These are phyloP conservation scores for Metellina segmentata DNA, from an alignment of 2,888 invertebrate genomes.

Conservation along the genomic window DNA sequence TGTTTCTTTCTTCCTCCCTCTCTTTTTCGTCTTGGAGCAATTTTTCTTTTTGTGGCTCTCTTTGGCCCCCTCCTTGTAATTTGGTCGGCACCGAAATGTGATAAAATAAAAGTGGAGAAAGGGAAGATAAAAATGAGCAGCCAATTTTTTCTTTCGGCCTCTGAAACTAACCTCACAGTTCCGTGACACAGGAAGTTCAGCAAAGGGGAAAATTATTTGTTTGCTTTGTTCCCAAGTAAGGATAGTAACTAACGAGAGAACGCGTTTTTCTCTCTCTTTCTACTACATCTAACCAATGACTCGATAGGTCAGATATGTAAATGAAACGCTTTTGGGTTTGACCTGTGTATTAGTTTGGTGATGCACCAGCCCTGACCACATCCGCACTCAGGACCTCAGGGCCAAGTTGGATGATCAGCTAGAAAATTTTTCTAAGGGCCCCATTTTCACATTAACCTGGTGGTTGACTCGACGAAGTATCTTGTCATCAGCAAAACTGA, in stretches of 20 bases:
- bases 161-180: constrained; percentile 5
- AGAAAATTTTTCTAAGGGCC: too few relatives aligned
- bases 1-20: background rate
- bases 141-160: background rate
- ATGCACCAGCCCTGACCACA: constrained; percentile 1
- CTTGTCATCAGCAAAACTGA: too few relatives aligned
- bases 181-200: constrained; percentile 73
- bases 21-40: constrained; percentile 5
- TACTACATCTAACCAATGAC: background rate
- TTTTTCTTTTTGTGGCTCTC: constrained; percentile 7
- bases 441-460: too few relatives aligned
- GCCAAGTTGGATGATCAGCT: too few relatives aligned
- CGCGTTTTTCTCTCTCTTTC: constrained; percentile 1
- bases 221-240: constrained; percentile 57
- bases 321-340: constrained; percentile 19
- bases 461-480: too few relatives aligned
- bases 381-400: background rate
- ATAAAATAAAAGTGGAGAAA: constrained; percentile 64
- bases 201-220: constrained; percentile 71
- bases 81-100: constrained; percentile 71
- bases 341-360: background rate
- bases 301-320: constrained; percentile 8
- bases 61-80: constrained; percentile 61
- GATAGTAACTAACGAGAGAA: constrained; percentile 20
- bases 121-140: background rate